phyloP scores from a whole-genome alignment of 1,140 invertebrate species.

The Dendroctonus valens region DNA sequence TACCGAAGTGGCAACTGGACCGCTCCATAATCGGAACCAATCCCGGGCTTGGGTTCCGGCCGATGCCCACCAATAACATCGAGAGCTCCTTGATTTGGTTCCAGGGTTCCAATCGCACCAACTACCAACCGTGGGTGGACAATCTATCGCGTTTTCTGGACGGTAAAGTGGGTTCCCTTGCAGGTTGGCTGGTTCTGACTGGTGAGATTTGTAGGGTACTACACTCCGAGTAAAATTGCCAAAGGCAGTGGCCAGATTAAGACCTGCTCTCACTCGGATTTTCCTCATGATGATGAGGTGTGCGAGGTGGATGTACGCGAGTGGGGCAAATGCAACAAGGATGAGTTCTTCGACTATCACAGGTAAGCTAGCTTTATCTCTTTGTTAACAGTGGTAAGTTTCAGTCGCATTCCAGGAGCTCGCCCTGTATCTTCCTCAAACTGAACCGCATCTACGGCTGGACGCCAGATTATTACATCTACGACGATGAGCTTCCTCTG shows the following conservation, averaged over 20 bases:
- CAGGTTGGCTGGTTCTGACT: background rate
- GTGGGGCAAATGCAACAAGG: slow-evolving; percentile 66
- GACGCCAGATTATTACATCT: slow-evolving; percentile 47
- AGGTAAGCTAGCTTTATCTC: slow-evolving; percentile 27
- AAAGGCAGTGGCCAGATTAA: slow-evolving; percentile 58
- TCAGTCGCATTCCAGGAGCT: slow-evolving; percentile 48
- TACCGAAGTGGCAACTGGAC: slow-evolving; percentile 80
- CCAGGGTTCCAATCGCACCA: slow-evolving; percentile 73
- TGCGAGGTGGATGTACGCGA: slow-evolving; percentile 63
- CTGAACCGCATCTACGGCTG: slow-evolving; percentile 59
- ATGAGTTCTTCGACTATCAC: slow-evolving; percentile 75
- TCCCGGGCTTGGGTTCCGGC: slow-evolving; percentile 91
- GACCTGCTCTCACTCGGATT: slow-evolving; percentile 58
- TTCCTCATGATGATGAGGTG: slow-evolving; percentile 56
- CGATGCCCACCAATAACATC: slow-evolving; percentile 86
- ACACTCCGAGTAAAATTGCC: slow-evolving; percentile 56
- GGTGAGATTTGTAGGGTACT: slow-evolving; percentile 51
- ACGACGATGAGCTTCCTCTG: slow-evolving; percentile 42
- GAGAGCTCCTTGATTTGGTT: slow-evolving; percentile 95
- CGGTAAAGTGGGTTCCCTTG: slow-evolving; percentile 54
- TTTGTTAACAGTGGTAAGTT: background rate
- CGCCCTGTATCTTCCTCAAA: slow-evolving; percentile 66
- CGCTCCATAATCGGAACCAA: slow-evolving; percentile 86
- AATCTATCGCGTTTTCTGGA: slow-evolving; percentile 71
- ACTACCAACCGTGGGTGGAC: slow-evolving; percentile 75